These are phyloP conservation scores for Stratiolaelaps scimitus DNA, from an alignment of 1,140 invertebrate species.

Conservation along the genomic window DNA sequence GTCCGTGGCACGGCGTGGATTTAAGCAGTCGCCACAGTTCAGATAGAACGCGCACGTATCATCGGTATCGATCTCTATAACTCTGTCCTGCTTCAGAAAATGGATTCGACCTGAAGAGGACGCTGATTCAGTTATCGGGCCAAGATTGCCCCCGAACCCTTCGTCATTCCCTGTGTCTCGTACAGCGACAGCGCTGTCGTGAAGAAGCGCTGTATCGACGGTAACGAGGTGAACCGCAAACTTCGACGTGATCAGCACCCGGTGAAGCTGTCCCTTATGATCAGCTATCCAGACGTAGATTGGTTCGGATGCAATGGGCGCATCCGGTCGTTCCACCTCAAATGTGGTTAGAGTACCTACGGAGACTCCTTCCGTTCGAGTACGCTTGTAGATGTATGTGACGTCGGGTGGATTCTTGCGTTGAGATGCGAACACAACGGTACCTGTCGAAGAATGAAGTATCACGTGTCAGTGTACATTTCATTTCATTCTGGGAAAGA, in stretches of 20 bases:
- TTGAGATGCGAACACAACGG: background rate
- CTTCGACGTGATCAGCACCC: background rate
- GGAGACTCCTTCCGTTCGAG: background rate
- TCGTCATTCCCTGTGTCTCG: no score
- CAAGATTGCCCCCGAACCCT: background rate
- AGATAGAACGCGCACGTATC: conserved; percentile 4
- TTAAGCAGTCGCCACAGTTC: conserved; percentile 22
- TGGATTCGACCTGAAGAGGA: background rate
- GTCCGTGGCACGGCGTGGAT: background rate
- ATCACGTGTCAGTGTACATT: no score
- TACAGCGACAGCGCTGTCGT: background rate
- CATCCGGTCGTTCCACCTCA: background rate
- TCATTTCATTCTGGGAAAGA: no score
- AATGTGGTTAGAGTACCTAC: conserved; percentile 3
- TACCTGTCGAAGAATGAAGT: background rate
- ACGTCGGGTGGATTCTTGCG: conserved; percentile 9
- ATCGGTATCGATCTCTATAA: background rate
- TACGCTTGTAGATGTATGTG: background rate
- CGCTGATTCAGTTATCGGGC: background rate
- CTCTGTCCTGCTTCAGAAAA: background rate
- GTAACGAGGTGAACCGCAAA: background rate
- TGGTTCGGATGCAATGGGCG: background rate
- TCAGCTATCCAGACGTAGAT: conserved; percentile 6
- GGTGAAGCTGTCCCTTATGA: background rate
- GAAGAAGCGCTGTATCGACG: background rate